Evolutionary conservation across 2,888 invertebrate genomes (phyloP), one percentile per base, ranked within the genome.

Genomic region (Meandrusa payeni): DNA sequence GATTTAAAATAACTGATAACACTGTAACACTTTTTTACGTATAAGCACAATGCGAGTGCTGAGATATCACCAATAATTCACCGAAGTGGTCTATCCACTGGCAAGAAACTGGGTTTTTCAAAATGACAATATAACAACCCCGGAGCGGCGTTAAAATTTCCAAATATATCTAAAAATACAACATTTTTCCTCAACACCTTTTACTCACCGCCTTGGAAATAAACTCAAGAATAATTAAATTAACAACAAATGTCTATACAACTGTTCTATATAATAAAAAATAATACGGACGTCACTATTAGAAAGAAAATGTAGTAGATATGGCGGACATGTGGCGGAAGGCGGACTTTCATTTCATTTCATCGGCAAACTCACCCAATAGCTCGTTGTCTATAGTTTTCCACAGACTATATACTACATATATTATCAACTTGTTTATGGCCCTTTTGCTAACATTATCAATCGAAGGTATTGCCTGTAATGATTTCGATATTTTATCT

Each of bases 281-380:
- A 78, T 79, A 80, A 76, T 73, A 76, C 64, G 76, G 78, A 85
- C 76, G 81, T 81, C 86, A 83, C 76, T 78, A 64, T 61, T 72
- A 75, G 71, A 76, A 74, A 75, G 72, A 81, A 76, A 75, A 76
- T 80, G 76, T 75, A 75, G 70, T 71, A 81, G 77, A 67, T 80
- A 80, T 85, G 82, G 82, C 82, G 81, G 82, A 85, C 83, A 81
- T 85, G 82, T 82, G 80, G 79, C 76, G 77, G 71, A 59, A 57
- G 62, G 69, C 66, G 69, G 65, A 78, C 82, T 82, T 82, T 79
- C 79, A 76, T 78, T 67, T 68, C 64, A 62, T 70, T 73, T 73
- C 66, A 57, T 64, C 66, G 46, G 39, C 46, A 46, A 46, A 50
- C 48, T 48, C 64, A 61, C 62, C 62, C 59, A 59, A 58, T 66